phyloP scores from a whole-genome alignment of 2,113 vertebrate genomes.

The Apaloderma vittatum region DNA sequence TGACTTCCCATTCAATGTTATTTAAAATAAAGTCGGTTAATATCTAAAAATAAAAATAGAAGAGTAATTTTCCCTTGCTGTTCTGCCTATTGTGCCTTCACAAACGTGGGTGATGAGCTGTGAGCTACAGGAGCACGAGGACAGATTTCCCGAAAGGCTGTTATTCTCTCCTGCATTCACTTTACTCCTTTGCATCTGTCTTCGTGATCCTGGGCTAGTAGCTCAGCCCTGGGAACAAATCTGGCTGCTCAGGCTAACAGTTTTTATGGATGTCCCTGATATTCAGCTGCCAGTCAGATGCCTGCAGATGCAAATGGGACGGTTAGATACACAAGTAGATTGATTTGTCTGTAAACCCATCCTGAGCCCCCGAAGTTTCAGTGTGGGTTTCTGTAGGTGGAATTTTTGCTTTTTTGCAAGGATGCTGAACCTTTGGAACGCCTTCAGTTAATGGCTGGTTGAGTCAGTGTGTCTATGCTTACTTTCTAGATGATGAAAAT shows the following conservation, averaged over 20 bases:
- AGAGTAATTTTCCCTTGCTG: neutral
- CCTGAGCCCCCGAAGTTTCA: neutral
- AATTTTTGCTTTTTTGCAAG: neutral
- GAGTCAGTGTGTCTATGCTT: conserved; percentile 23
- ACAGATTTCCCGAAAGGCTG: conserved; percentile 5
- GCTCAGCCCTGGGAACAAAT: neutral
- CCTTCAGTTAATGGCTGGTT: neutral
- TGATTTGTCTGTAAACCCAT: conserved; percentile 36
- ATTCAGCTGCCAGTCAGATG: conserved; percentile 13
- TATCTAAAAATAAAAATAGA: neutral
- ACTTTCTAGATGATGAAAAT: conserved; percentile 42
- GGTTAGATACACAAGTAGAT: neutral
- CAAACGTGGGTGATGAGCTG: conserved; percentile 44
- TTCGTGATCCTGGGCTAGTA: neutral
- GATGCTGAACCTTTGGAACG: neutral
- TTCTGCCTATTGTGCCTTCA: conserved; percentile 34
- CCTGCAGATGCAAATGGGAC: conserved; percentile 40
- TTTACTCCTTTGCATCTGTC: conserved; percentile 13
- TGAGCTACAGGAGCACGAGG: neutral
- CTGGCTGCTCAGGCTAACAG: neutral
- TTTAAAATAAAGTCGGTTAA: neutral
- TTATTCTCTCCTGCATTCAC: neutral
- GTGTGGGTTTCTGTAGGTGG: neutral
- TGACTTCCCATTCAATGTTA: neutral
- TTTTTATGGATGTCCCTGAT: neutral